Conservation (phyloP, 1,140 invertebrate genomes). For the Thaumatotibia leucotreta region DNA sequence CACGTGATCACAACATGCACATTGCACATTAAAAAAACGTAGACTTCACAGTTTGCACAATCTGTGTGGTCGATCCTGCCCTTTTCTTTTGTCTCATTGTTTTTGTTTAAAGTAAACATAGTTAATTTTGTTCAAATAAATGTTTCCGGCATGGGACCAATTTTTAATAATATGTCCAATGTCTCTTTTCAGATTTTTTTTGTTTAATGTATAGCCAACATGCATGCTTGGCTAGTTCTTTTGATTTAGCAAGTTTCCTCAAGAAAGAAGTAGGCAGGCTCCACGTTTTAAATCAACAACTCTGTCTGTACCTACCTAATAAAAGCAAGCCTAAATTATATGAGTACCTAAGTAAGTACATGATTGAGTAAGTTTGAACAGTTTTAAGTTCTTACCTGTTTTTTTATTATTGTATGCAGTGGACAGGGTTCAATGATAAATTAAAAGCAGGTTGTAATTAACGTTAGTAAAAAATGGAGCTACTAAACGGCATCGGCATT, state of each 20-base stretch:
- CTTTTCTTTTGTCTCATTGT: conserved; percentile 8
- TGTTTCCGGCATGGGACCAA: background rate
- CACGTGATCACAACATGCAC: background rate
- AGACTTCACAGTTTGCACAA: background rate
- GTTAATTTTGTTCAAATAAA: conserved; percentile 6
- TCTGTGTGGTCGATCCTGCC: conserved; percentile 8
- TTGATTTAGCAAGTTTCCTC: background rate
- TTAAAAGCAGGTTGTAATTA: background rate
- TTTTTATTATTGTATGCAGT: background rate
- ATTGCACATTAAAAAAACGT: background rate
- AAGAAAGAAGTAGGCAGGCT: no score
- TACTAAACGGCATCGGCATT: background rate
- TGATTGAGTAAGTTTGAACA: no score
- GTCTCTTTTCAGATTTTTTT: background rate
- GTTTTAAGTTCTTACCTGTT: background rate
- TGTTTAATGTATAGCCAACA: background rate
- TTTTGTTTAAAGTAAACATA: conserved; percentile 7
- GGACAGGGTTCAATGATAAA: background rate
- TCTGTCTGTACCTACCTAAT: no score
- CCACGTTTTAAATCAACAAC: no score
- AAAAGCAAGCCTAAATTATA: no score
- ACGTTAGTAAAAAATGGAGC: background rate
- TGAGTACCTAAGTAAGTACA: no score
- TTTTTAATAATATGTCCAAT: background rate
- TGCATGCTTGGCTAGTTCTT: background rate